Evolutionary conservation across 1,140 invertebrate species (phyloP), one percentile per base, ranked within the genome.

Genomic region (Drosophila albomicans): DNA sequence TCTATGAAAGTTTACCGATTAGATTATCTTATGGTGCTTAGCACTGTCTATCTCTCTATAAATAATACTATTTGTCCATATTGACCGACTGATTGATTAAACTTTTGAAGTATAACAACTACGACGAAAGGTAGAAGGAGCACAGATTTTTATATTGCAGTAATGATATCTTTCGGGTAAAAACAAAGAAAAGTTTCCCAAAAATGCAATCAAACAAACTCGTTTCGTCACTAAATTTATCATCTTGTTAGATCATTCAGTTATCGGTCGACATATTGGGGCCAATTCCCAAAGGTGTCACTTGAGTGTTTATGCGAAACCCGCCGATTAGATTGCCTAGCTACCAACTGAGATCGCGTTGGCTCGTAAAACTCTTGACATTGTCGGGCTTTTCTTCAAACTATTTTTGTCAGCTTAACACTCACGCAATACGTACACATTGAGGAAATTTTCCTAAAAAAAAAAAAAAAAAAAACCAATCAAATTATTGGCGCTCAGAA

Each of bases 401-500:
- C 41, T 43, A 43, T 43, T 13, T 43, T 11, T 38, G 8, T 7
- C 11, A 43, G n/a, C 41, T 38, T 10, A 7, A 13, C 41, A 3
- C 10, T 10, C 35, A 38, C 35, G 10, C 30, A 32, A 32, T 25
- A 25, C 3, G 20, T 3, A 25, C 48, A 25, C 20, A 59, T 13
- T 13, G 20, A 43, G 41, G n/a, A 43, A 43, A 7, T 43, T 49
- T 54, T 54, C 28, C 51, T 11, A 10, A 38, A 38, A 3, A 32
- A 62, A 32, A 32, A 41, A 11, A 20, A 15, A 15, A 15, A 15
- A 15, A 43, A 32, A 46, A 41, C 20, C 30, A 73, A 67, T 73
- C 48, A 73, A 58, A 59, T 35, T 57, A 73, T 67, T 68, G 48
- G 48, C 70, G 70, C 64, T 6, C 51, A 58, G 25, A 73, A 68